phyloP scores from a whole-genome alignment of 2,113 vertebrate species.

The Gobiocypris rarus region DNA sequence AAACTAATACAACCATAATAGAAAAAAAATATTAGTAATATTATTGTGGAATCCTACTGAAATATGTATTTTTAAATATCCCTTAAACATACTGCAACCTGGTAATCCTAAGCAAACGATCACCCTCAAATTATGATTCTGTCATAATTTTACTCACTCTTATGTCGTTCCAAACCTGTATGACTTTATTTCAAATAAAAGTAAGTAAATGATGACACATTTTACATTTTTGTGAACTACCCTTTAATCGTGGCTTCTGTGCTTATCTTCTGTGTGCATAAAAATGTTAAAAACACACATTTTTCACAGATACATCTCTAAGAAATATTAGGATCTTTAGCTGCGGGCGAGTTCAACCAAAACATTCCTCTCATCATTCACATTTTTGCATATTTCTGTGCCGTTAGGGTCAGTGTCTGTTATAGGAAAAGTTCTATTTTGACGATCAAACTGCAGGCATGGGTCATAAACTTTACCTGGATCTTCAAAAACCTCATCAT shows the following conservation, averaged over 20 bases:
- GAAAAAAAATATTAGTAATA: background rate
- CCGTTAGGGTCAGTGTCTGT: background rate
- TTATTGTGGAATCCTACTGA: background rate
- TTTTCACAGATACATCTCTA: background rate
- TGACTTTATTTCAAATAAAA: background rate
- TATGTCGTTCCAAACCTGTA: background rate
- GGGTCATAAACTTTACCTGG: conserved; percentile 68
- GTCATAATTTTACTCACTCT: background rate
- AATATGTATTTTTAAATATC: background rate
- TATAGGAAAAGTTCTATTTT: background rate
- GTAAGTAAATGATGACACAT: background rate
- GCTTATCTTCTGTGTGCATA: background rate
- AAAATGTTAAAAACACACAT: background rate
- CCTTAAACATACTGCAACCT: background rate
- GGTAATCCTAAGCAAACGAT: background rate
- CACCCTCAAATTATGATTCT: too few species aligned
- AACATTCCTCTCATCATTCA: conserved; percentile 11
- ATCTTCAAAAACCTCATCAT: conserved; percentile 68
- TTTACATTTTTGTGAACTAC: background rate
- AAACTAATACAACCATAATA: background rate
- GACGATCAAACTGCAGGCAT: background rate
- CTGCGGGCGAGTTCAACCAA: background rate
- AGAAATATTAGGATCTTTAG: background rate
- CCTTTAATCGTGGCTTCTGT: background rate
- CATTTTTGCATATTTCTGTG: conserved; percentile 5